Evolutionary conservation across 2,888 invertebrate species (phyloP).

Genomic region (Elmis aenea): DNA sequence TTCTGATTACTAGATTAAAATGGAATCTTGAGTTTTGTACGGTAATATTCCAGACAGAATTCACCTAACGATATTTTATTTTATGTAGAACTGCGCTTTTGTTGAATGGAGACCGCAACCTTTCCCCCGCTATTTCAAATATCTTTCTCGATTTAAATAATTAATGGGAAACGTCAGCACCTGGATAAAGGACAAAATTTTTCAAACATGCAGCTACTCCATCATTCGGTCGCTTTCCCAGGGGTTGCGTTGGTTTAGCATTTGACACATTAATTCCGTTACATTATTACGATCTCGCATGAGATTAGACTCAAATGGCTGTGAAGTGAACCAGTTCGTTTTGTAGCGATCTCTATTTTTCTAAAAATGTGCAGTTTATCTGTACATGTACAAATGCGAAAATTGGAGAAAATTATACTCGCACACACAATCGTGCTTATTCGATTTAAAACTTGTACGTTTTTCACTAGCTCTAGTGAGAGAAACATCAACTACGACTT

Average conservation of each 20-base stretch:
- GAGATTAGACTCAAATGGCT: slow-evolving; percentile 17
- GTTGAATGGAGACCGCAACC: no score
- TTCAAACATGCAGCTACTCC: slow-evolving; percentile 22
- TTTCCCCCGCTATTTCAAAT: no score
- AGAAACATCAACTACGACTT: no score
- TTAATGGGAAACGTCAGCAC: slow-evolving; percentile 20
- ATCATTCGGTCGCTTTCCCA: slow-evolving; percentile 17
- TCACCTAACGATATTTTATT: slow-evolving; percentile 1
- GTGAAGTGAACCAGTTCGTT: slow-evolving; percentile 9
- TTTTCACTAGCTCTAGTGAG: no score
- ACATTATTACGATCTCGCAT: slow-evolving; percentile 20
- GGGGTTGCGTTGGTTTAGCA: slow-evolving; percentile 19
- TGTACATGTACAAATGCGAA: no score
- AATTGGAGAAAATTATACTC: no score
- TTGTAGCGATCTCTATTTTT: slow-evolving; percentile 10
- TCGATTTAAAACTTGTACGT: no score
- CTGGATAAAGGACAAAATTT: slow-evolving; percentile 19
- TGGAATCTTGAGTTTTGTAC: slow-evolving; percentile 20
- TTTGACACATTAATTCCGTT: slow-evolving; percentile 21
- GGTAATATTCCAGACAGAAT: slow-evolving; percentile 9
- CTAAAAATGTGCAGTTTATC: neutral
- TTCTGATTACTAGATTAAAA: slow-evolving; percentile 21
- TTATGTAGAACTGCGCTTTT: no score
- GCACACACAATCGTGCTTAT: no score
- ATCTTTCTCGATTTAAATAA: slow-evolving; percentile 19